Evolutionary conservation across 1,140 invertebrate species (phyloP).

Genomic region (Bombus confusus): DNA sequence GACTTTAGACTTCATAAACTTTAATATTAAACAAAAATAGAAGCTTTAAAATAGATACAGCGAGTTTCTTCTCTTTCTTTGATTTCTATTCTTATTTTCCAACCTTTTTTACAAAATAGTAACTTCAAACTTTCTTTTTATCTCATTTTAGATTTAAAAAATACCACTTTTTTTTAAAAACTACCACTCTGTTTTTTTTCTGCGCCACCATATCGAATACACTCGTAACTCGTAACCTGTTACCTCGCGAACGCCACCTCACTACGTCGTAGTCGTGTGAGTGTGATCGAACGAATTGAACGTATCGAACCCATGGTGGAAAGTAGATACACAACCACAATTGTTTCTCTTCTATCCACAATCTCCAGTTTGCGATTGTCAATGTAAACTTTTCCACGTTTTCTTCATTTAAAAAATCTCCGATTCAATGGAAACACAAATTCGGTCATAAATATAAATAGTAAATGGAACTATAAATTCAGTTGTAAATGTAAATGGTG

Average conservation of each 20-base stretch:
- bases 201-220: background rate
- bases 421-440: background rate
- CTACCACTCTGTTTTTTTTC: background rate
- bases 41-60: no score
- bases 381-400: slow-evolving; percentile 40
- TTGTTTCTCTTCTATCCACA: slow-evolving; percentile 44
- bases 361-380: slow-evolving; percentile 56
- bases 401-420: slow-evolving; percentile 10
- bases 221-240: background rate
- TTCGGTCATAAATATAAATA: background rate
- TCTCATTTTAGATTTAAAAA: no score
- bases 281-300: background rate
- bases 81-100: no score
- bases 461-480: background rate
- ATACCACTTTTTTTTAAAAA: no score
- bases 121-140: no score
- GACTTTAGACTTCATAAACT: no score
- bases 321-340: no score
- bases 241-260: slow-evolving; percentile 24
- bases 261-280: background rate
- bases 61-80: no score
- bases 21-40: no score
- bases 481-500: background rate
- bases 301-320: no score
- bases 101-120: no score